These are phyloP conservation scores for Drosophila prosaltans DNA, from an alignment of 1,140 invertebrate genomes.

Conservation along the genomic window DNA sequence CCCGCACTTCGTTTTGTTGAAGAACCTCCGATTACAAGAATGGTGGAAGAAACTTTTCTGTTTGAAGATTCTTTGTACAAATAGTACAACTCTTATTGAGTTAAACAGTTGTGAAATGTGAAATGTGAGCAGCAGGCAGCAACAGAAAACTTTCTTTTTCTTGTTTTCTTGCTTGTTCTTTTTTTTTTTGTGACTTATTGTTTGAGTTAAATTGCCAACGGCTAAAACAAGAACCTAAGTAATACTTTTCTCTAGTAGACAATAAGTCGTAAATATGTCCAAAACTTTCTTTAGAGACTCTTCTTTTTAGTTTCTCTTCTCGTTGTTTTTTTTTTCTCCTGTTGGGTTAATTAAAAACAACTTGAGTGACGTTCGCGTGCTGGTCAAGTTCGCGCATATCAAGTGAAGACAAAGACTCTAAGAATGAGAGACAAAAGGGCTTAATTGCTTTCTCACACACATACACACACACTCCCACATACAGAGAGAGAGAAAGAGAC, in stretches of 20 bases:
- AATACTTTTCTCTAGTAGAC: conserved; percentile 51
- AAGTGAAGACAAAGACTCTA: conserved; percentile 28
- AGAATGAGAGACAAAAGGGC: conserved; percentile 51
- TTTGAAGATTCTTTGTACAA: conserved; percentile 65
- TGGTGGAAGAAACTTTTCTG: conserved; percentile 49
- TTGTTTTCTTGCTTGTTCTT: not conserved
- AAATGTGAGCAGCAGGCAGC: conserved; percentile 49
- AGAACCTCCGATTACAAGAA: conserved; percentile 56
- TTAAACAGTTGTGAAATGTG: conserved; percentile 69
- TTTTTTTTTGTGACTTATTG: conserved; percentile 45
- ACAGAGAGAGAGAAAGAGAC: not conserved
- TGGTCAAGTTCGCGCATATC: conserved; percentile 52
- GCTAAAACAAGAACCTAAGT: conserved; percentile 4
- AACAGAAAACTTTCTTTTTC: conserved; percentile 4
- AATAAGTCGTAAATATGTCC: conserved; percentile 49
- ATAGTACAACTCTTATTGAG: conserved; percentile 77
- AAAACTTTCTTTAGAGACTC: conserved; percentile 28
- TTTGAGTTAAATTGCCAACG: conserved; percentile 29
- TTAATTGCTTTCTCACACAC: conserved; percentile 59
- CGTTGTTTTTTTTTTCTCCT: conserved; percentile 7
- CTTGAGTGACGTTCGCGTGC: conserved; percentile 50
- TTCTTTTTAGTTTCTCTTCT: conserved; percentile 13
- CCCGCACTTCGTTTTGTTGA: conserved; percentile 13
- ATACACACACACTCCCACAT: conserved; percentile 26
- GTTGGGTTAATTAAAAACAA: conserved; percentile 67